These are phyloP conservation scores for Coilia nasus DNA, from an alignment of 2,797 vertebrate species.

Conservation along the genomic window DNA sequence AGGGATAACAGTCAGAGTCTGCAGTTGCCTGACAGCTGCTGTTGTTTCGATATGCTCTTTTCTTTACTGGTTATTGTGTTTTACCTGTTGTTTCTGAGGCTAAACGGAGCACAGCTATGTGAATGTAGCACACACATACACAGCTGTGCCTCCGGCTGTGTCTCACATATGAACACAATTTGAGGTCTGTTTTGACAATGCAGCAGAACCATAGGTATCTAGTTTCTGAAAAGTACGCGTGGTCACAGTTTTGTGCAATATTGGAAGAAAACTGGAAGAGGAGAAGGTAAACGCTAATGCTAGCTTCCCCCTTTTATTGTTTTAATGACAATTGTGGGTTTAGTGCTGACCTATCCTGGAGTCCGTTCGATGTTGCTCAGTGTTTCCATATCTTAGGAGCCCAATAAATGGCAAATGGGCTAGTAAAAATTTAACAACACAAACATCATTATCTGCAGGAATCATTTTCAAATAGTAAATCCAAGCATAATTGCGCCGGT, in stretches of 20 bases:
- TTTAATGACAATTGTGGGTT: not conserved
- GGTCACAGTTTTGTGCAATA: too few relatives aligned
- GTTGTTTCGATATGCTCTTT: not conserved
- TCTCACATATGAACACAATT: slow-evolving; percentile 8
- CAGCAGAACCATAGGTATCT: not conserved
- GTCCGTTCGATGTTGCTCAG: not conserved
- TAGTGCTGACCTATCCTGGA: not conserved
- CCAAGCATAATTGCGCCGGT: not conserved
- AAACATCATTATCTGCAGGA: not conserved
- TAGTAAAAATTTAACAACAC: not conserved
- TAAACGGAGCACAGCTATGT: not conserved
- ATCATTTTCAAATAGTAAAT: not conserved
- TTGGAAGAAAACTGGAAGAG: too few relatives aligned
- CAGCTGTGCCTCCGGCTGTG: not conserved
- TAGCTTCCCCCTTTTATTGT: not conserved
- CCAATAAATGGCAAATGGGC: not conserved
- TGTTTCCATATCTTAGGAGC: not conserved
- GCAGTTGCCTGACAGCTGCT: too few relatives aligned
- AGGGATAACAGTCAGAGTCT: too few relatives aligned
- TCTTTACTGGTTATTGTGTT: not conserved
- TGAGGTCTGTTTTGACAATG: not conserved
- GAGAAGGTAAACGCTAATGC: not conserved
- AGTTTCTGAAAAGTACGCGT: too few relatives aligned
- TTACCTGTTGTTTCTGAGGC: not conserved
- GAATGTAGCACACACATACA: not conserved